These are phyloP conservation scores for Neosilurus mollespiculum DNA, from an alignment of 2,797 vertebrate species.

Conservation along the genomic window DNA sequence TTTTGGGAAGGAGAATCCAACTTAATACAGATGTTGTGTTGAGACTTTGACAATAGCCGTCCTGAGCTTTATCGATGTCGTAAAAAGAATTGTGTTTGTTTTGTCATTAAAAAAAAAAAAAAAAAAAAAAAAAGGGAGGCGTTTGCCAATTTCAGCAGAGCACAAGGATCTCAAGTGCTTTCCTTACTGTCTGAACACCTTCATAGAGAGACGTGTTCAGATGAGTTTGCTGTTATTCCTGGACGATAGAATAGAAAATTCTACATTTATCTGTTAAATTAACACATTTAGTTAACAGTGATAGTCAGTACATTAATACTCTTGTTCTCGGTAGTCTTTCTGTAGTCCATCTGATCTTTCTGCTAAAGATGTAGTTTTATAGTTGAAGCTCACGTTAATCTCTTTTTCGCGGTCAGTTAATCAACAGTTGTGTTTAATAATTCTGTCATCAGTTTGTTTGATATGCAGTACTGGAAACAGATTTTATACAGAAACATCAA, in stretches of 20 bases:
- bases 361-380: slow-evolving; percentile 23
- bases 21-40: not conserved
- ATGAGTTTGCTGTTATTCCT: slow-evolving; percentile 22
- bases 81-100: slow-evolving; percentile 19
- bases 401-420: slow-evolving; percentile 1
- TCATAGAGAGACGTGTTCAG: slow-evolving; percentile 7
- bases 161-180: slow-evolving; percentile 35
- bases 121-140: not conserved
- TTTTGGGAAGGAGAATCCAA: slow-evolving; percentile 14
- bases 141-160: slow-evolving; percentile 25
- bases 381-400: not conserved
- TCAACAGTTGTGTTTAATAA: slow-evolving; percentile 1
- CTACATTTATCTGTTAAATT: slow-evolving; percentile 6
- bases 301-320: not conserved
- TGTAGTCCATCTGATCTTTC: slow-evolving; percentile 5
- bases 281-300: slow-evolving; percentile 2
- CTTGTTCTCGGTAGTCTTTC: slow-evolving; percentile 12
- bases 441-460: not conserved
- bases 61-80: slow-evolving; percentile 32
- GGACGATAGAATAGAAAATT: slow-evolving; percentile 20
- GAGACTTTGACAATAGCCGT: slow-evolving; percentile 24
- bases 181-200: slow-evolving; percentile 13
- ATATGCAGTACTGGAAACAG: not conserved
- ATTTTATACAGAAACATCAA: slow-evolving; percentile 9
- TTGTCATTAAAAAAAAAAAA: slow-evolving; percentile 15